These are phyloP conservation scores for Samia ricini DNA, from an alignment of 1,140 invertebrate species.

Conservation along the genomic window DNA sequence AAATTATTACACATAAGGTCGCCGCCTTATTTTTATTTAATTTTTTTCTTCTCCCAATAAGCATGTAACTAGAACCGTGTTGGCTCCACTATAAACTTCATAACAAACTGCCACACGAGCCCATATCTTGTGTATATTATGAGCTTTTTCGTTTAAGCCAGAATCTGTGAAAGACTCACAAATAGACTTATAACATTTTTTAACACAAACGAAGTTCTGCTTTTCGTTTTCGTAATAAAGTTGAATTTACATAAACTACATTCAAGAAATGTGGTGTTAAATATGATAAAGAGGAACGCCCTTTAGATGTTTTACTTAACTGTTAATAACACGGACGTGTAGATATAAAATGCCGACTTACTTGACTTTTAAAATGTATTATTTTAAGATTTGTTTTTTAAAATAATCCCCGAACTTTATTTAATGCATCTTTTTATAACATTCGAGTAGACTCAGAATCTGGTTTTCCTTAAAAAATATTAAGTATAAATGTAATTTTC, in stretches of 20 bases:
- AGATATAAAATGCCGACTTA: constrained; percentile 55
- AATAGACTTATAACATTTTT: constrained; percentile 25
- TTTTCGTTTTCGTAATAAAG: constrained; percentile 23
- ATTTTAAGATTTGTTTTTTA: constrained; percentile 28
- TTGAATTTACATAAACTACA: constrained; percentile 23
- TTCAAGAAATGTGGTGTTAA: constrained; percentile 24
- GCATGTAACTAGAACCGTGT: constrained; percentile 67
- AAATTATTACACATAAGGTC: constrained; percentile 65
- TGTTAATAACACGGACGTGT: constrained; percentile 51
- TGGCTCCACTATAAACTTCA: constrained; percentile 74
- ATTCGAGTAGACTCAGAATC: background rate
- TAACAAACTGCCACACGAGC: constrained; percentile 76
- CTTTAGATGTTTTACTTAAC: constrained; percentile 64
- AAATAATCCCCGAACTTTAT: background rate
- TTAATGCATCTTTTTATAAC: constrained; percentile 10
- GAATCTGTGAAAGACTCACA: constrained; percentile 26
- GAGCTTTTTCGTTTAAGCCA: constrained; percentile 72
- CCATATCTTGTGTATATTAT: constrained; percentile 77
- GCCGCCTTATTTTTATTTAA: constrained; percentile 56
- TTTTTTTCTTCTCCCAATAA: constrained; percentile 63
- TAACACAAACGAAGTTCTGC: constrained; percentile 22
- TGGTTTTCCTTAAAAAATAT: background rate
- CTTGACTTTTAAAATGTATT: constrained; percentile 49
- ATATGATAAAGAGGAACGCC: constrained; percentile 43
- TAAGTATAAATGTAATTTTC: background rate